Conservation (phyloP, 2,797 vertebrate species). For the Eulemur rubriventer region DNA sequence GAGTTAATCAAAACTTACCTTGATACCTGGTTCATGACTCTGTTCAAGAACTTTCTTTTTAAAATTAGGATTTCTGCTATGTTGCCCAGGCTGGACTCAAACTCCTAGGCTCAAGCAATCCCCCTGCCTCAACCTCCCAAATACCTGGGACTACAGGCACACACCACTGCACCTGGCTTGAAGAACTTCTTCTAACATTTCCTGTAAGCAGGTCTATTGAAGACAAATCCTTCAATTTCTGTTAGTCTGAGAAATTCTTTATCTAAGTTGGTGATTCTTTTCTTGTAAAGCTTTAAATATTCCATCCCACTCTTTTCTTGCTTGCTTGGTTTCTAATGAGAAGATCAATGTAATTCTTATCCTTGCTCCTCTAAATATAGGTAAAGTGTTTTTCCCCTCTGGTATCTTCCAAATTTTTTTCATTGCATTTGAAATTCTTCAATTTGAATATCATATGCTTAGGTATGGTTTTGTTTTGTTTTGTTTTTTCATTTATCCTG, state of each 20-base stretch:
- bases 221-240: background rate
- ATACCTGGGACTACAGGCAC: background rate
- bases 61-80: too few species aligned
- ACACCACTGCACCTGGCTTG: background rate
- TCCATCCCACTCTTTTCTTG: background rate
- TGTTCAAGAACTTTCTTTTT: background rate
- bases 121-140: background rate
- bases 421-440: background rate
- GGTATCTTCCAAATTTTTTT: background rate
- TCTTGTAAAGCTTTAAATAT: background rate
- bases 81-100: background rate
- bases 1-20: background rate
- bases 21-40: background rate
- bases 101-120: background rate
- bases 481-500: background rate
- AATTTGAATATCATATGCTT: background rate
- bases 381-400: background rate
- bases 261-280: background rate
- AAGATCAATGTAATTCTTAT: background rate
- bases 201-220: background rate
- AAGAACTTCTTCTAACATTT: background rate
- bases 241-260: background rate
- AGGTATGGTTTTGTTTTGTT: background rate
- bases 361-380: background rate
- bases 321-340: background rate